phyloP scores from a whole-genome alignment of 2,888 invertebrate genomes.

The Leptothorax acervorum region DNA sequence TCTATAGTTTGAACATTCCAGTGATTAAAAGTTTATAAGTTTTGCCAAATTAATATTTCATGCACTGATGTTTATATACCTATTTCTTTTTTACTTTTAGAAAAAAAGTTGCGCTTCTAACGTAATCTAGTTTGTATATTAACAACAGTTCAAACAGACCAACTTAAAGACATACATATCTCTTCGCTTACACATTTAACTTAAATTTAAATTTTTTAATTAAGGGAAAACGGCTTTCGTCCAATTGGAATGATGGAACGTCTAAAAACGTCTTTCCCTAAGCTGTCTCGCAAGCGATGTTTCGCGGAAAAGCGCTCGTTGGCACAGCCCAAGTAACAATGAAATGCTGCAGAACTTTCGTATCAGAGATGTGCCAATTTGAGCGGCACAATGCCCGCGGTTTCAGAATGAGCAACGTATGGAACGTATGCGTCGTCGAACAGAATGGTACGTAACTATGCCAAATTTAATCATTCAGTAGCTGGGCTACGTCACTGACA shows the following conservation, averaged over 20 bases:
- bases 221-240: neutral
- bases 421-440: constrained; percentile 63
- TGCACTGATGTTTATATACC: neutral
- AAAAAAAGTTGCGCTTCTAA: neutral
- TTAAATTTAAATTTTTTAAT: neutral
- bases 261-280: constrained; percentile 49
- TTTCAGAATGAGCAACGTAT: constrained; percentile 75
- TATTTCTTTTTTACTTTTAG: neutral
- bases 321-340: constrained; percentile 66
- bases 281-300: constrained; percentile 53
- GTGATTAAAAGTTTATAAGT: neutral
- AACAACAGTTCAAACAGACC: neutral
- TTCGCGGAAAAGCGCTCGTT: constrained; percentile 56
- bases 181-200: neutral
- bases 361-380: constrained; percentile 83
- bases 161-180: neutral
- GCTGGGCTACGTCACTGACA: constrained; percentile 60
- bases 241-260: constrained; percentile 10
- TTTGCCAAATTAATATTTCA: neutral
- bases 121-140: neutral
- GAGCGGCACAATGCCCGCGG: constrained; percentile 74
- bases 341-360: constrained; percentile 76
- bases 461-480: constrained; percentile 77
- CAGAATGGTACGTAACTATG: constrained; percentile 74
- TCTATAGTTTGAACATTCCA: neutral